Percentiles rank a stretch among this genome's conserved stretches.
Conservation (phyloP, 2,888 invertebrate genomes). For the Leptura quadrifasciata region DNA sequence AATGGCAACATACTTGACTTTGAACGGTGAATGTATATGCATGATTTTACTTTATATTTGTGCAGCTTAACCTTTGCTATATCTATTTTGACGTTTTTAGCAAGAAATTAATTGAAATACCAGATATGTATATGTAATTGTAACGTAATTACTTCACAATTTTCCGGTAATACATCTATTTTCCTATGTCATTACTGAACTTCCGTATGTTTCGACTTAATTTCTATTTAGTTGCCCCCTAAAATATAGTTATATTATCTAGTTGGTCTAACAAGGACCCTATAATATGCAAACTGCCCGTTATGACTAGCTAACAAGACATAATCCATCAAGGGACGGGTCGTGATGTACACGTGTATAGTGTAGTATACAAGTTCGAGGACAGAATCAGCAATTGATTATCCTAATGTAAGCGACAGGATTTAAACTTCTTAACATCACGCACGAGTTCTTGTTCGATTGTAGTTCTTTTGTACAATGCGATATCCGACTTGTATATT, state of each 20-base stretch:
- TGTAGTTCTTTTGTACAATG: constrained; percentile 7
- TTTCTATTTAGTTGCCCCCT: not conserved
- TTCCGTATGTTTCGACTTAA: not conserved
- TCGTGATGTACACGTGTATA: constrained; percentile 62
- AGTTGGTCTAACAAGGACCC: not conserved
- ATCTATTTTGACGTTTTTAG: no score
- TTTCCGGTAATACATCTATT: no score
- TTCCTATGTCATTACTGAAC: no score
- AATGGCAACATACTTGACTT: no score
- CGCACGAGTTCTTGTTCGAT: constrained; percentile 14
- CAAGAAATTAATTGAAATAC: no score
- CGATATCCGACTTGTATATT: constrained; percentile 8
- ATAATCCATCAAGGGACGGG: constrained; percentile 62
- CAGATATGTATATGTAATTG: no score
- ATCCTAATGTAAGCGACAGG: constrained; percentile 10
- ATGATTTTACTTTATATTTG: no score
- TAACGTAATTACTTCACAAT: no score
- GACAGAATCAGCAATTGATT: constrained; percentile 44
- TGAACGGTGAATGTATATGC: no score
- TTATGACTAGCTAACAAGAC: constrained; percentile 45
- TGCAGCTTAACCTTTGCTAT: no score
- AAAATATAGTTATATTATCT: constrained; percentile 22
- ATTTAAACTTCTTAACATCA: constrained; percentile 18
- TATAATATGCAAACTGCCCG: constrained; percentile 27
- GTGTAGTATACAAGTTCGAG: constrained; percentile 62